phyloP scores from a whole-genome alignment of 2,113 vertebrate species.

The Myocastor coypus region DNA sequence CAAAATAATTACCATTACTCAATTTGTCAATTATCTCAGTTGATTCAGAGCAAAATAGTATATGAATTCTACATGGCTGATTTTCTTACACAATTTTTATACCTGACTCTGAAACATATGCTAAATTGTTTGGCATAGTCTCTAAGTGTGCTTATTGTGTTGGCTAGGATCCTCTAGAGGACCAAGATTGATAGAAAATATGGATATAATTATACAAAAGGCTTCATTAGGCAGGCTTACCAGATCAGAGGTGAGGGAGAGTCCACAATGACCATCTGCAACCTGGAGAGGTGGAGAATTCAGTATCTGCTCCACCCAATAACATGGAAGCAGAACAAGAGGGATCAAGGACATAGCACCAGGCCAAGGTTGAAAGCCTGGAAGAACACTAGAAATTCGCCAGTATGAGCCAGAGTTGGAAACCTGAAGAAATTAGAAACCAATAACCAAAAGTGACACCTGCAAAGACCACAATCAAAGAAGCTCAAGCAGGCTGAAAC shows the following conservation, averaged over 20 bases:
- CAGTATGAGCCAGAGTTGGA: not conserved
- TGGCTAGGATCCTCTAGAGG: not conserved
- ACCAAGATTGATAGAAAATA: not conserved
- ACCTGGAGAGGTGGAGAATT: not conserved
- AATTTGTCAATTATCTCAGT: not conserved
- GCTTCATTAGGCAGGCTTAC: not conserved
- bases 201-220: not conserved
- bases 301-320: not conserved
- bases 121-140: not conserved
- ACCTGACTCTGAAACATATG: not conserved
- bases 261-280: not conserved
- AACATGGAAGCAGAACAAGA: not conserved
- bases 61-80: not conserved
- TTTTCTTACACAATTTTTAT: slow-evolving; percentile 13
- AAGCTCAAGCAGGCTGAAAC: not conserved
- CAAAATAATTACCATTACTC: not conserved
- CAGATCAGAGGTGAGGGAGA: not conserved
- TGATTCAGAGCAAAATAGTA: slow-evolving; percentile 23
- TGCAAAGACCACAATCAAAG: not conserved
- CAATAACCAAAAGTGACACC: not conserved
- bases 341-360: not conserved
- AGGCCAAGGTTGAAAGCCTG: not conserved
- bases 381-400: not conserved
- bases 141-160: not conserved
- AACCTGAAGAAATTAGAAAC: not conserved